Conservation (phyloP, 2,888 invertebrate species). For the Agrilus cyanescens region DNA sequence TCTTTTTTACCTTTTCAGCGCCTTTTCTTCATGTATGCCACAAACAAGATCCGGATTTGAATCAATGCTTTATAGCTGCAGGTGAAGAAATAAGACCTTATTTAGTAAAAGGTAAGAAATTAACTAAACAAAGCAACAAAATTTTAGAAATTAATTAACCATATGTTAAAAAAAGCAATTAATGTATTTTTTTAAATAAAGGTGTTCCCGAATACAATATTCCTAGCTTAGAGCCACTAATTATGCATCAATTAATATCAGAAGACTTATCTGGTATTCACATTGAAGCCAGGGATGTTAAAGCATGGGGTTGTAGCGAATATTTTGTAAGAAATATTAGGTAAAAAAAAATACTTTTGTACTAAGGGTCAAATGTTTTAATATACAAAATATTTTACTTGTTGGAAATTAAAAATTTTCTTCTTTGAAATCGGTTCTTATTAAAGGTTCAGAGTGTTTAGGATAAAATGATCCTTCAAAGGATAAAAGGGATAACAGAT, state of each 20-base stretch:
- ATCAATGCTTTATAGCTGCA: slow-evolving; percentile 36
- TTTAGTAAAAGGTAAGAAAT: slow-evolving; percentile 33
- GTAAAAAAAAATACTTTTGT: slow-evolving; percentile 29
- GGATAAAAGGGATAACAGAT: not conserved
- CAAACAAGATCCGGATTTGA: slow-evolving; percentile 37
- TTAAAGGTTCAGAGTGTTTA: no score
- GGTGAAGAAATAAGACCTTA: slow-evolving; percentile 39
- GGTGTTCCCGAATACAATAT: slow-evolving; percentile 43
- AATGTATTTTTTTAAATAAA: slow-evolving; percentile 10
- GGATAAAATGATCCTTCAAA: no score
- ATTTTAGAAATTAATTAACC: not conserved
- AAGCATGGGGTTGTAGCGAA: slow-evolving; percentile 41
- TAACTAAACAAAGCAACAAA: not conserved
- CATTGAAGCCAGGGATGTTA: slow-evolving; percentile 36
- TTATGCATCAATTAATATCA: slow-evolving; percentile 38
- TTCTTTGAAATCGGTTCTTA: no score
- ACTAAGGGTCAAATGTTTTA: no score
- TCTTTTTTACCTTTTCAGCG: slow-evolving; percentile 32
- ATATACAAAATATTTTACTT: not conserved
- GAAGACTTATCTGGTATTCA: slow-evolving; percentile 36
- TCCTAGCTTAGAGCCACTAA: slow-evolving; percentile 44
- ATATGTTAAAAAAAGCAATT: no score
- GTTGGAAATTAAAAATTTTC: no score
- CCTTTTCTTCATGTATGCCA: slow-evolving; percentile 45
- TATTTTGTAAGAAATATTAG: slow-evolving; percentile 36